Percentiles rank a stretch among this genome's conserved stretches.
These are phyloP conservation scores for Macrosiphum euphorbiae DNA, from an alignment of 2,888 invertebrate species.

Conservation along the genomic window DNA sequence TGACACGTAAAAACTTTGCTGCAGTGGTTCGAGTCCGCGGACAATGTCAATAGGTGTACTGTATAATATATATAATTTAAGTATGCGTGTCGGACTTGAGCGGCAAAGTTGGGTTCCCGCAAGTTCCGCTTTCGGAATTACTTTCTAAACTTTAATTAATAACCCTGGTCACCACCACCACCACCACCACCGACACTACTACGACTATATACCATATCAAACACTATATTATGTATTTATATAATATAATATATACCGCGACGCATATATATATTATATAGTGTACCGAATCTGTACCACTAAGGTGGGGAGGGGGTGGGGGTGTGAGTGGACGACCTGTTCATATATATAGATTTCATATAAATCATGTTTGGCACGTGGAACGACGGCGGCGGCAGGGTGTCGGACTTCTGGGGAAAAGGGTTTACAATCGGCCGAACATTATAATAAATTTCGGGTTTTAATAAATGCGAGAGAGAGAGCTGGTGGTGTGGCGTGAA, in stretches of 20 bases:
- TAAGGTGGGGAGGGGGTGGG: neutral
- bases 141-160: constrained; percentile 50
- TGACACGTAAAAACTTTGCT: neutral
- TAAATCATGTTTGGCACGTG: constrained; percentile 57
- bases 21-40: neutral
- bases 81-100: neutral
- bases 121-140: neutral
- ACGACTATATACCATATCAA: neutral
- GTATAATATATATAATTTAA: neutral
- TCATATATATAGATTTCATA: constrained; percentile 46
- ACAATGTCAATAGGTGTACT: constrained; percentile 11
- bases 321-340: neutral
- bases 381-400: neutral
- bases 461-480: constrained; percentile 60
- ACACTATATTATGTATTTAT: too few species aligned
- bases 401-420: constrained; percentile 10
- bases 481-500: constrained; percentile 55
- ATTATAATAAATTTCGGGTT: constrained; percentile 64
- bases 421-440: constrained; percentile 65
- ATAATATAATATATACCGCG: neutral
- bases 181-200: neutral
- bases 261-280: neutral
- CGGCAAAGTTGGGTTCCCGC: neutral
- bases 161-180: neutral
- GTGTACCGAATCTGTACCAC: neutral